Base-by-base conservation (phyloP, 2,888 invertebrate genomes). In the Drosophila falleni region DNA sequence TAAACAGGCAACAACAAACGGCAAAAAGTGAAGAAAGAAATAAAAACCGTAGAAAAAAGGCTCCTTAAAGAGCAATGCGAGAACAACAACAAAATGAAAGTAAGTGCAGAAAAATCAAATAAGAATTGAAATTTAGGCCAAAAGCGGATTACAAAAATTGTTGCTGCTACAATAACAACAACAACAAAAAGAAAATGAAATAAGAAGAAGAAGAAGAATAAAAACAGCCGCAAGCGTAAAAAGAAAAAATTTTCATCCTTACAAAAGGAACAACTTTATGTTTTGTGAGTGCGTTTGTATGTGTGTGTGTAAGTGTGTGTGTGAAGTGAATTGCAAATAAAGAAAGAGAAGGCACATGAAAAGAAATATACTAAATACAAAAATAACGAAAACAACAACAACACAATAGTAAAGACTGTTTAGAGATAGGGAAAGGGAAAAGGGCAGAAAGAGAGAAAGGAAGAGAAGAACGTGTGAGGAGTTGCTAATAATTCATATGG, bases 131-230 rank as follows among this genome's bases (percentile, higher is more conserved):
- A 89, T 87, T 88, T 83, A 71, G 86, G 89, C 78, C 86, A 75
- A 86, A 89, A 86, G 90, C 84, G 90, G 89, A 86, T 86, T 86
- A 89, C 84, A 55, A 73, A 67, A 80, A 71, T 80, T 81, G 80
- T 80, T 80, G 80, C 71, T 77, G 62, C 37, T 11, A 47, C 61
- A 65, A 41, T 66, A 74, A 39, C 71, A 56, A 44, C 54, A 72
- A 60, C 60, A 73, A 16, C 31, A 49, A 63, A 60, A 44, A 23
- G 3, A 23, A 23, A 23, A n/a, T n/a, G n/a, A n/a, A 67, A 58
- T 33, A 53, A 53, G 62, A 65, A 19, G 46, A 46, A 37, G 37
- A 63, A 33, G 54, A 74, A 54, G 44, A 11, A 13, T 50, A n/a
- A 60, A 62, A 64, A 47, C 44, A 55, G 33, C 67, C 49, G 68